phyloP scores from a whole-genome alignment of 2,113 vertebrate species.

The Zosterops hypoxanthus region DNA sequence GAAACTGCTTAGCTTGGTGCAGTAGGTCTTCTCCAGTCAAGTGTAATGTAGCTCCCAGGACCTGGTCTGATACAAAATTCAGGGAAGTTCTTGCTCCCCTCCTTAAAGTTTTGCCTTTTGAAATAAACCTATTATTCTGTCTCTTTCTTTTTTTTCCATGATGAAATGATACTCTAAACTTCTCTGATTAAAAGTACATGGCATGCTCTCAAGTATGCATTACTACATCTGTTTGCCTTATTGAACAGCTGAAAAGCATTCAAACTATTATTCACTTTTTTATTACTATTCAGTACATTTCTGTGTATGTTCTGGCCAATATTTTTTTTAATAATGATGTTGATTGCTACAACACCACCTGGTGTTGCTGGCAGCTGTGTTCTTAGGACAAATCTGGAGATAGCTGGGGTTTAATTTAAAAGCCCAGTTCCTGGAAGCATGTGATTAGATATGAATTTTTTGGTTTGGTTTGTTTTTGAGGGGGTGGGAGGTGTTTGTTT shows the following conservation, averaged over 20 bases:
- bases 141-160: not conserved
- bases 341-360: slow-evolving; percentile 46
- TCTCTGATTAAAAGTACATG: not conserved
- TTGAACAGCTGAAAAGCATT: slow-evolving; percentile 61
- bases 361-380: slow-evolving; percentile 21
- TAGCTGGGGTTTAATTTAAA: slow-evolving; percentile 24
- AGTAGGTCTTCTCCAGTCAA: not conserved
- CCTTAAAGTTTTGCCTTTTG: not conserved
- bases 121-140: not conserved
- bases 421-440: not conserved
- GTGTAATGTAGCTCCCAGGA: not conserved
- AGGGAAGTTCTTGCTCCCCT: not conserved
- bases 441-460: slow-evolving; percentile 3
- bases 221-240: slow-evolving; percentile 63
- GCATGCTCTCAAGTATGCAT: slow-evolving; percentile 28
- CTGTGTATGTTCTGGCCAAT: slow-evolving; percentile 24
- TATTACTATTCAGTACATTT: slow-evolving; percentile 48
- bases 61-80: not conserved
- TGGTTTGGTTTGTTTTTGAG: not conserved
- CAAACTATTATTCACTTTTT: slow-evolving; percentile 39
- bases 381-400: slow-evolving; percentile 27
- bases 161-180: slow-evolving; percentile 12
- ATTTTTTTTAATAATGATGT: not conserved
- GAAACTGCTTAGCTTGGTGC: not conserved
- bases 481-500: not conserved